These are phyloP conservation scores for Stylophora pistillata DNA, from an alignment of 64 coral and sea anemone species.

Conservation along the genomic window DNA sequence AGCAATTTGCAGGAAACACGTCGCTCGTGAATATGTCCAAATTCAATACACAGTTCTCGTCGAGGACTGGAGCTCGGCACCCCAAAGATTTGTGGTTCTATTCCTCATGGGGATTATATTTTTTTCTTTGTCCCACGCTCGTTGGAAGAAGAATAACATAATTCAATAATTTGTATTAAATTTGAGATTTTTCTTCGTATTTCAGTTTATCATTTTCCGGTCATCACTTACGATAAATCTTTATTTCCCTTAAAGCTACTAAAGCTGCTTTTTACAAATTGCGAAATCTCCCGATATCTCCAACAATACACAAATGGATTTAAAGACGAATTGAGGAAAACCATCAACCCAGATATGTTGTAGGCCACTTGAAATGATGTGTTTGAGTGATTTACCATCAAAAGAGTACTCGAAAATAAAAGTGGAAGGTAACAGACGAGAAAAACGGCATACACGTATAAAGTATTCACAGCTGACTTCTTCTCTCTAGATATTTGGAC, in stretches of 20 bases:
- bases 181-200: too few species aligned
- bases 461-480: constrained; percentile 11
- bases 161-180: too few species aligned
- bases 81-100: too few species aligned
- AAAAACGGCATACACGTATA: constrained; percentile 18
- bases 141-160: too few species aligned
- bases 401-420: background rate
- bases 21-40: too few species aligned
- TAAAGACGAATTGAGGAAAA: constrained; percentile 37
- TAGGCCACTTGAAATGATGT: background rate
- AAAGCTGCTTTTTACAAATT: constrained; percentile 1
- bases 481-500: background rate
- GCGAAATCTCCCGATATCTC: constrained; percentile 49
- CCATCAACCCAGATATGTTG: constrained; percentile 23
- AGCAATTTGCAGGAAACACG: too few species aligned
- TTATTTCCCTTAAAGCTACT: background rate
- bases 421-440: constrained; percentile 12
- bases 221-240: too few species aligned
- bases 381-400: background rate
- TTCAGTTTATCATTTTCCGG: too few species aligned
- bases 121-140: too few species aligned
- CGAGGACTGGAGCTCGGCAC: too few species aligned
- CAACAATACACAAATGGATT: constrained; percentile 54
- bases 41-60: too few species aligned
- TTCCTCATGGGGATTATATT: too few species aligned